Percentiles rank a stretch among this genome's conserved stretches.
These are phyloP conservation scores for Ptilorrhoa leucosticta DNA, from an alignment of 2,113 vertebrate genomes.

Conservation along the genomic window DNA sequence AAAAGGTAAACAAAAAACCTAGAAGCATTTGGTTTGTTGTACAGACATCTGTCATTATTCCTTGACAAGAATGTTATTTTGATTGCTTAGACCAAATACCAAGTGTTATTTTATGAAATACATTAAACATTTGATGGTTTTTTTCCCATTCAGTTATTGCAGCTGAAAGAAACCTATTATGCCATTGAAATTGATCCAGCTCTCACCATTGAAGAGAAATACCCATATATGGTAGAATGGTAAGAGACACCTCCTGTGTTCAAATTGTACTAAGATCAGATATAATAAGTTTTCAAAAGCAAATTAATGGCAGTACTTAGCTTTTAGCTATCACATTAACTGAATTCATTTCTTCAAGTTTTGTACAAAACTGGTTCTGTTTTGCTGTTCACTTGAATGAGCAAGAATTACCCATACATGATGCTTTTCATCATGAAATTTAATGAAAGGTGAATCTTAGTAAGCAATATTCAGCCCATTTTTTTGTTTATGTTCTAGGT, in stretches of 20 bases:
- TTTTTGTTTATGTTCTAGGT: slow-evolving; percentile 75
- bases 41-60: not conserved
- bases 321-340: not conserved
- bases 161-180: slow-evolving; percentile 93
- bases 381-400: not conserved
- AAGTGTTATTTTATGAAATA: not conserved
- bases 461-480: not conserved
- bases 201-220: slow-evolving; percentile 91
- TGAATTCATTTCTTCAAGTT: not conserved
- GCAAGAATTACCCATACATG: not conserved
- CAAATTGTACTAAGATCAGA: not conserved
- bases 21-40: not conserved
- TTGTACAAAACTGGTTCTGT: not conserved
- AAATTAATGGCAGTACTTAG: not conserved
- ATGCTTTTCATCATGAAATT: not conserved
- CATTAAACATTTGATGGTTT: not conserved
- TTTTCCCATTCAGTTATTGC: slow-evolving; percentile 74
- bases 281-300: not conserved
- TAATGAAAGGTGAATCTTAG: not conserved
- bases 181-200: slow-evolving; percentile 93
- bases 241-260: slow-evolving; percentile 63
- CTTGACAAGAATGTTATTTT: not conserved
- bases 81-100: not conserved
- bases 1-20: slow-evolving; percentile 75
- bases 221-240: slow-evolving; percentile 97